Evolutionary conservation across 2,113 vertebrate genomes (phyloP).

Genomic region (Archocentrus centrarchus): DNA sequence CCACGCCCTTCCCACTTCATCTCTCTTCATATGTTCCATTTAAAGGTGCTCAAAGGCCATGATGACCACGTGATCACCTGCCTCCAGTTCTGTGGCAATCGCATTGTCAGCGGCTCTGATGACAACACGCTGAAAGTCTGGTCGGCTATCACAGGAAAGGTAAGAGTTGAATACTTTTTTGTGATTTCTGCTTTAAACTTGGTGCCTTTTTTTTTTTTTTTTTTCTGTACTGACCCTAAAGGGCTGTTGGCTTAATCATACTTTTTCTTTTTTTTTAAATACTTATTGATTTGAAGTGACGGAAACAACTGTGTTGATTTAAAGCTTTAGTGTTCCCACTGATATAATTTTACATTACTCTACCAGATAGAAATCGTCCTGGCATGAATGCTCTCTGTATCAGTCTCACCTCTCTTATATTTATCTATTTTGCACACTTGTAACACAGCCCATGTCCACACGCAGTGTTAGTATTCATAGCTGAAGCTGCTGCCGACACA

Average conservation of each 20-base stretch:
- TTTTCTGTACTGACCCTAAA: not conserved
- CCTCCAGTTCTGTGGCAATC: constrained; percentile 97
- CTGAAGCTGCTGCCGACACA: constrained; percentile 55
- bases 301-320: not conserved
- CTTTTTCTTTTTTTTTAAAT: not conserved
- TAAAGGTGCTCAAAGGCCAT: constrained; percentile 98
- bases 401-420: constrained; percentile 3
- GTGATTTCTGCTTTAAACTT: not conserved
- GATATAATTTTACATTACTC: not conserved
- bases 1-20: not conserved
- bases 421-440: constrained; percentile 47
- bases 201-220: not conserved
- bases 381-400: not conserved
- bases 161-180: constrained; percentile 61
- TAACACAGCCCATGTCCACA: constrained; percentile 56
- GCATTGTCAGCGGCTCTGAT: constrained; percentile 97
- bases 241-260: not conserved
- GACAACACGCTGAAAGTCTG: constrained; percentile 99
- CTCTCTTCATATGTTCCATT: not conserved
- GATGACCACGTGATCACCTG: constrained; percentile 99
- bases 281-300: constrained; percentile 11
- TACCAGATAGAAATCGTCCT: constrained; percentile 1
- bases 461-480: constrained; percentile 71
- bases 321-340: constrained; percentile 4
- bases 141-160: constrained; percentile 99